Conservation (phyloP, 2,888 invertebrate species). For the Phyto melanocephala region DNA sequence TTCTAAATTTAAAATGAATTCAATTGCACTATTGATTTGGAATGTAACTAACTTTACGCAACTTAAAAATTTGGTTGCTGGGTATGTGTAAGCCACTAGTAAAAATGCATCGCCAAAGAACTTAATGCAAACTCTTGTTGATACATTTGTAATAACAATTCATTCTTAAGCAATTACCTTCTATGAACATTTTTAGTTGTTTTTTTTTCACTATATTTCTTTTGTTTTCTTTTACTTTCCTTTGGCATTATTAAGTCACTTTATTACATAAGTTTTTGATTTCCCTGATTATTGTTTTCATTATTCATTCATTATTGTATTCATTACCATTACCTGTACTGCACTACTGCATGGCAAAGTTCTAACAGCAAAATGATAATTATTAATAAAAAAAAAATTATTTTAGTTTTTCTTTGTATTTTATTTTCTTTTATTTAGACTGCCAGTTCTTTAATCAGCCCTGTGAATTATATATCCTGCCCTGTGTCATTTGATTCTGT, state of each 20-base stretch:
- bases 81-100: too few relatives aligned
- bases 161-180: constrained; percentile 30
- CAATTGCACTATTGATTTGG: too few relatives aligned
- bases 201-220: neutral
- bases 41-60: too few relatives aligned
- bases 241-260: neutral
- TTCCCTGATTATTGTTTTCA: neutral
- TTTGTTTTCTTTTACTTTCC: neutral
- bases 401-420: constrained; percentile 18
- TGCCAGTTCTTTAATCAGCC: constrained; percentile 18
- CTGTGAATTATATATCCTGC: constrained; percentile 78
- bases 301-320: too few relatives aligned
- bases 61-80: too few relatives aligned
- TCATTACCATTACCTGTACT: constrained; percentile 25
- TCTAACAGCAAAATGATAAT: too few relatives aligned
- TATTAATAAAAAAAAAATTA: neutral
- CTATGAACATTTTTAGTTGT: neutral
- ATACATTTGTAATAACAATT: constrained; percentile 31
- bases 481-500: constrained; percentile 86
- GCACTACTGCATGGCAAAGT: too few relatives aligned
- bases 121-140: too few relatives aligned
- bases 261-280: neutral
- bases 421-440: constrained; percentile 19
- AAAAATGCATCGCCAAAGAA: too few relatives aligned
- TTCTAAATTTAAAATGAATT: too few relatives aligned